Base-by-base conservation (phyloP, 2,113 vertebrate genomes). In the Sterrhoptilus dennistouni region DNA sequence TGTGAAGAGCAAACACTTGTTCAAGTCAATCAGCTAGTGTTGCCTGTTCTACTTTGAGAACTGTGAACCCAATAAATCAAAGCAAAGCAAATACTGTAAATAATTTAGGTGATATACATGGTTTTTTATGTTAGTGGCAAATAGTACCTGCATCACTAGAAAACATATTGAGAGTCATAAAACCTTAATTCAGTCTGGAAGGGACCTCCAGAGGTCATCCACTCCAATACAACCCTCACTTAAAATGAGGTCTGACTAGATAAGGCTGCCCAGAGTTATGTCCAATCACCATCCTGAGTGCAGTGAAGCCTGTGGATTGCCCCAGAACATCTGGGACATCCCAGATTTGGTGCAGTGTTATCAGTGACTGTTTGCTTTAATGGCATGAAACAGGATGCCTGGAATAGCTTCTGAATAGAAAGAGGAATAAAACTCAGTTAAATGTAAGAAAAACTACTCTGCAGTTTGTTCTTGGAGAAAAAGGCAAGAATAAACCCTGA, bases 61-160 rank as follows among this genome's bases (percentile, higher is more conserved):
- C 19, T 75, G 40, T 44, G 75, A 66, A 36, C 16, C 9, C 0
- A 59, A 77, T 42, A 69, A 59, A 78, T 66, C 27, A 69, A 87
- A 77, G 14, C 31, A 60, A 91, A 82, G 19, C 3, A 63, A 89
- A 71, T 59, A 27, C 8, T n/a, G 2, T 38, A 63, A 84, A 45
- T n/a, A 64, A 57, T 69, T 69, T n/a, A 11, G 20, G 4, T 89
- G 50, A 90, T 87, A 27, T 8, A 45, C 20, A 8, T 35, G 3
- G 10, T 22, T 60, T 75, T 87, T 87, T 89, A 28, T 70, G 25
- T 56, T 44, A 69, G 71, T 94, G 89, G 80, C 49, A 42, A 96
- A 96, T 89, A 82, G 69, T 95, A 85, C 14, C 38, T 80, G 63
- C 33, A 49, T 94, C 12, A 87, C 88, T 36, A 70, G 91, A 60